These are phyloP conservation scores for Zoroaster sp. DNA, from an alignment of 53 echinoderm and acorn worm genomes.

Conservation along the genomic window DNA sequence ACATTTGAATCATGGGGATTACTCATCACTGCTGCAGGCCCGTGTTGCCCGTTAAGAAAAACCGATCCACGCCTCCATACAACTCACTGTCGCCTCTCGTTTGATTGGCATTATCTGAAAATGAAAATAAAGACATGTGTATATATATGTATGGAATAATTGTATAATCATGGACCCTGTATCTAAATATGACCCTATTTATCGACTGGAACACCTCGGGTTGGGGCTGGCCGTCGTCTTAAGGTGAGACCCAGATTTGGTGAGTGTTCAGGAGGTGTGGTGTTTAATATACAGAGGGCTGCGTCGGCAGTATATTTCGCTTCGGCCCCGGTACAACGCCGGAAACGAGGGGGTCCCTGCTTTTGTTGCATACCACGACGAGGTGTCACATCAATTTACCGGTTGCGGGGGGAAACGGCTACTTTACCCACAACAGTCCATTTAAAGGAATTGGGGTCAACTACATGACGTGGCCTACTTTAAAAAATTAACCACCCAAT, in stretches of 20 bases:
- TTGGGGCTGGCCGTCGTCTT: not conserved
- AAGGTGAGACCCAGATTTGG: not conserved
- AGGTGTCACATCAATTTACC: slow-evolving; percentile 48
- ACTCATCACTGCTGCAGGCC: no score
- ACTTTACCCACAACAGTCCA: not conserved
- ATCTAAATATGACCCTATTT: not conserved
- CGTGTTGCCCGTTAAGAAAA: no score
- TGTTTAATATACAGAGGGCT: not conserved
- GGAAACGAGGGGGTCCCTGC: not conserved
- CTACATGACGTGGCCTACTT: slow-evolving; percentile 7
- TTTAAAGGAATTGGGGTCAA: slow-evolving; percentile 1
- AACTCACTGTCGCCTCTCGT: no score
- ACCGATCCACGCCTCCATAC: no score
- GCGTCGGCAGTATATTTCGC: not conserved
- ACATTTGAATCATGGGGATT: no score
- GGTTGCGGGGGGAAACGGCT: not conserved
- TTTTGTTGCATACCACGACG: not conserved
- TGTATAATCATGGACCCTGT: slow-evolving; percentile 22
- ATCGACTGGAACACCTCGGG: not conserved
- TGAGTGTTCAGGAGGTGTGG: not conserved
- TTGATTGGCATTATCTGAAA: no score
- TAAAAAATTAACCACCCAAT: slow-evolving; percentile 4
- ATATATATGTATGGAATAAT: no score
- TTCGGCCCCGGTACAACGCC: not conserved
- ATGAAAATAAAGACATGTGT: no score